Evolutionary conservation across 1,140 invertebrate species (phyloP).

Genomic region (Tetramorium alpestre): DNA sequence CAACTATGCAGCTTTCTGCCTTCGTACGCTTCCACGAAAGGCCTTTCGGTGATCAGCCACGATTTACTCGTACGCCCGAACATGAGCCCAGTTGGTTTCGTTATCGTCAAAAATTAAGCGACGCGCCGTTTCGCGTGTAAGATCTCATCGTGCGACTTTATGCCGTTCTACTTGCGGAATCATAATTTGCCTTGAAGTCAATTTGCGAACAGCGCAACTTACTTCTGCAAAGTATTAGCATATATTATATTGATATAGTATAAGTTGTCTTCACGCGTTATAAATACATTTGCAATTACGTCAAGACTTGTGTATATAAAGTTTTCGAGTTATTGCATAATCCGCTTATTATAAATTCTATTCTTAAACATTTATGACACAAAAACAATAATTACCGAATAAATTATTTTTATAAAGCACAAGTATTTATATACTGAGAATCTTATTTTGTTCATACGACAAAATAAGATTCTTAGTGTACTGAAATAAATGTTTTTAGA

Average conservation of each 20-base stretch:
- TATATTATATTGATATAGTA: background rate
- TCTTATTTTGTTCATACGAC: too few species aligned
- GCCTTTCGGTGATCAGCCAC: slow-evolving; percentile 1
- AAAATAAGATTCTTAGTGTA: too few species aligned
- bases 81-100: slow-evolving; percentile 10
- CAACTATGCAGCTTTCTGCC: slow-evolving; percentile 15
- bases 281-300: background rate
- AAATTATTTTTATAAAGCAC: background rate
- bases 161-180: background rate
- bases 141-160: slow-evolving; percentile 38
- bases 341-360: background rate
- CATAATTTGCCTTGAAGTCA: background rate
- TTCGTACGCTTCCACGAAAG: slow-evolving; percentile 26
- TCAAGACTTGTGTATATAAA: background rate
- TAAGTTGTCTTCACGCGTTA: background rate
- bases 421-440: background rate
- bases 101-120: slow-evolving; percentile 40
- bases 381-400: background rate
- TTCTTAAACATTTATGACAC: background rate
- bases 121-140: slow-evolving; percentile 16
- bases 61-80: slow-evolving; percentile 6
- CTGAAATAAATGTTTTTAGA: background rate
- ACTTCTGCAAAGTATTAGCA: background rate
- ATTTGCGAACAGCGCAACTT: slow-evolving; percentile 10
- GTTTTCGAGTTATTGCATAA: background rate